A percentile compares a stretch with the other conserved stretches of the same genome.
Evolutionary conservation across 1,140 invertebrate genomes (phyloP).

Genomic region (Drosophila persimilis): DNA sequence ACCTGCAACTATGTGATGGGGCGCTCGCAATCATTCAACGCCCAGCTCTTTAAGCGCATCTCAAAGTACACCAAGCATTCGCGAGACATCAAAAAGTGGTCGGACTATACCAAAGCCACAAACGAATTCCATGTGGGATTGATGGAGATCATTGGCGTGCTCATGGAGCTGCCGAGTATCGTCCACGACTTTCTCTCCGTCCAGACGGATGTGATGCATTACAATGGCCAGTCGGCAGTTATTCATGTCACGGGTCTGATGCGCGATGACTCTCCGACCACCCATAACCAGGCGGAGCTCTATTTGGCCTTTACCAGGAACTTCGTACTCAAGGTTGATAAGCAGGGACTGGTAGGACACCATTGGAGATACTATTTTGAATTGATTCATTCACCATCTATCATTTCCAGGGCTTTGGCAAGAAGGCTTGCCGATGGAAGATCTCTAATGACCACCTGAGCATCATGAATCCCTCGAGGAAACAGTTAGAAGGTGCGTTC

Average conservation of each 20-base stretch:
- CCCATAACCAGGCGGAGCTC: constrained; percentile 1
- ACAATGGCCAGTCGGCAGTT: constrained; percentile 26
- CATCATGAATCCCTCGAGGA: constrained; percentile 54
- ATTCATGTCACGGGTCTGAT: constrained; percentile 54
- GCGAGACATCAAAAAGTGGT: constrained; percentile 45
- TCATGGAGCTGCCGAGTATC: constrained; percentile 60
- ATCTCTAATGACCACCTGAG: constrained; percentile 68
- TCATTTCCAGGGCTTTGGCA: constrained; percentile 44
- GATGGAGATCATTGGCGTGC: constrained; percentile 52
- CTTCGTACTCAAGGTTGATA: constrained; percentile 53
- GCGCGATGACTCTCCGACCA: constrained; percentile 30
- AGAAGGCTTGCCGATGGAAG: constrained; percentile 32
- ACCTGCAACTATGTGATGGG: constrained; percentile 56
- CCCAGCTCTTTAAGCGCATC: constrained; percentile 50
- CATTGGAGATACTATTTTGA: background rate
- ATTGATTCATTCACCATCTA: background rate
- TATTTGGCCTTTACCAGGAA: constrained; percentile 56
- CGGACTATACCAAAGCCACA: constrained; percentile 27
- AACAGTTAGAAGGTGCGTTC: constrained; percentile 50
- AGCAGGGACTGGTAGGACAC: constrained; percentile 21
- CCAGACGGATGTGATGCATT: constrained; percentile 67
- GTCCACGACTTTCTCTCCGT: constrained; percentile 64
- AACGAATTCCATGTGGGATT: constrained; percentile 36
- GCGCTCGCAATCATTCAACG: constrained; percentile 15
- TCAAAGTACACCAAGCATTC: constrained; percentile 51